Evolutionary conservation across 1,140 invertebrate genomes (phyloP), one percentile per base, ranked within the genome.

Genomic region (Semibalanus balanoides): DNA sequence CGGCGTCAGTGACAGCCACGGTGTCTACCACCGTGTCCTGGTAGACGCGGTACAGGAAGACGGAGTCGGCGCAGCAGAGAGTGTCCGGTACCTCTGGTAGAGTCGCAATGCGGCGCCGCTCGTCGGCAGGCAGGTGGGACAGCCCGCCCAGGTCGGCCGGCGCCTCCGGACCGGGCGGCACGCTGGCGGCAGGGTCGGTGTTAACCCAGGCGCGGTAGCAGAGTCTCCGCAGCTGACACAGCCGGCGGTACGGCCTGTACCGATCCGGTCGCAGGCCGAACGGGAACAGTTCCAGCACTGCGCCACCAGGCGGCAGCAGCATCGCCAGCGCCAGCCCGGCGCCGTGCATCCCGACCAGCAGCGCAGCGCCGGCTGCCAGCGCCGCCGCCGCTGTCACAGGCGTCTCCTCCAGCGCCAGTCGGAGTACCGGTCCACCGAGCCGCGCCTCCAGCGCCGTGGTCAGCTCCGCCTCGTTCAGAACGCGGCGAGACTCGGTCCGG

Each of bases 1-100:
- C 51, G 14, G 51, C 51, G 1, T 11, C 51, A 19, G 79, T 51
- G 29, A 86, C 79, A 19, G 78, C 76, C n/a, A 51, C 28, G 11
- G 84, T 76, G 78, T 86, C 81, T 0, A 86, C 83, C 31, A 79
- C 30, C 25, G 85, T 87, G 79, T 87, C 86, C 77, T 87, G 86
- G 79, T 86, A 87, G 51, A 86, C 85, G 74, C 84, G 81, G 80
- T 82, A 87, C 51, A 87, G 78, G 85, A 85, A 87, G 14, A 81
- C 82, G 0, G 85, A 84, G 79, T 87, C 82, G 73, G 80, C 75
- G 78, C 86, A 87, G 78, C 86, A 87, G 25, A 85, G 76, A 14
- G 79, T 86, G 85, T 27, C 74, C 77, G 19, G 51, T 25, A 64
- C 51, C 51, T 64, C 51, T 19, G 9, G 22, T 1, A 64, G 51